Conservation (phyloP, 2,888 invertebrate species). For the Eupithecia abbreviata region DNA sequence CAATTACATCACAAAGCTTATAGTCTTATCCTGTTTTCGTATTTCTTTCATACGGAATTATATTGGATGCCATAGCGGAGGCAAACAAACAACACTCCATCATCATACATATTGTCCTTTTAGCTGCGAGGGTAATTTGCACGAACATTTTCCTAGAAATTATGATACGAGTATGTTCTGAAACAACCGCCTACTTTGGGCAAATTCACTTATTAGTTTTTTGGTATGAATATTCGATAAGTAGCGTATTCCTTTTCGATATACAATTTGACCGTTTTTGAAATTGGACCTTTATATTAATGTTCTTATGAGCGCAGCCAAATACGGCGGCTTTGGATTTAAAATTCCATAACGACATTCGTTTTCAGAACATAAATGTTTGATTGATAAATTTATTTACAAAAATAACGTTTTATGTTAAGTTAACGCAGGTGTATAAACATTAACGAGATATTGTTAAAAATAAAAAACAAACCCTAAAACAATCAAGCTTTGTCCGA, state of each 20-base stretch:
- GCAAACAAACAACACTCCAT: constrained; percentile 42
- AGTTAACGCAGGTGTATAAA: not conserved
- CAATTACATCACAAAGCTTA: constrained; percentile 32
- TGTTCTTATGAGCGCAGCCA: not conserved
- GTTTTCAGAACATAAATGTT: no score
- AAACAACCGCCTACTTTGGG: constrained; percentile 9
- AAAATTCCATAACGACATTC: not conserved
- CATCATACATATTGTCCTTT: constrained; percentile 34
- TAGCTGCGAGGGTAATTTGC: constrained; percentile 32
- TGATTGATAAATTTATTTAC: no score
- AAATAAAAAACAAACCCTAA: not conserved
- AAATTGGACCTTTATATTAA: not conserved
- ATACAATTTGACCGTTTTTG: not conserved
- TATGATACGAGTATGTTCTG: constrained; percentile 18
- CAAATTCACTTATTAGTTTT: not conserved
- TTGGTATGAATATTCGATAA: not conserved
- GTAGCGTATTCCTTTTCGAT: not conserved
- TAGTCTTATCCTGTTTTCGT: constrained; percentile 30
- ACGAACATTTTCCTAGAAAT: constrained; percentile 25
- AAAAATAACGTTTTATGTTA: not conserved
- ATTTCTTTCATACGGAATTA: constrained; percentile 13
- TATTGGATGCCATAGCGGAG: constrained; percentile 18
- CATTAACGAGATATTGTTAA: not conserved
- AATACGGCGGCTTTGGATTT: no score
- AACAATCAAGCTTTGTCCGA: not conserved